Evolutionary conservation across 2,113 vertebrate species (phyloP).

Genomic region (Oncorhynchus gorbuscha): DNA sequence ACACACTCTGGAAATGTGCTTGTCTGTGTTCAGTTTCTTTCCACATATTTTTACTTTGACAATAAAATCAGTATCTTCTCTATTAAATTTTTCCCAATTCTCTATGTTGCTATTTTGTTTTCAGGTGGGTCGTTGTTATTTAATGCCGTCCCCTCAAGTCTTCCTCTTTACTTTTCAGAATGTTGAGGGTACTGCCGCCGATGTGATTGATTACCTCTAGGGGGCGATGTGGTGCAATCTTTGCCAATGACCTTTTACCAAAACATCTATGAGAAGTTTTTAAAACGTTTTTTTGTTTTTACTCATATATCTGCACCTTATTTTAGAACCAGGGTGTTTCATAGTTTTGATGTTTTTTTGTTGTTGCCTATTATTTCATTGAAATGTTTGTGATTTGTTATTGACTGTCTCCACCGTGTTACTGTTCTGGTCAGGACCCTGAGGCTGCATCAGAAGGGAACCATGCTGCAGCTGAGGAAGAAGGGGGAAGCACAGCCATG

Average conservation of each 20-base stretch:
- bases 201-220: conserved; percentile 32
- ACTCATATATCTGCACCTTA: too few relatives aligned
- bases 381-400: conserved; percentile 5
- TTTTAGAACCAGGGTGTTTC: too few relatives aligned
- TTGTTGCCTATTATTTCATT: too few relatives aligned
- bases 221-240: conserved; percentile 34
- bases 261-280: too few relatives aligned
- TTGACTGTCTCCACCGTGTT: neutral
- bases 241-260: neutral
- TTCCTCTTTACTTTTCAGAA: neutral
- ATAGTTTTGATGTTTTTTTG: too few relatives aligned
- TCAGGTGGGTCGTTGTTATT: neutral
- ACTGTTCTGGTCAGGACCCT: conserved; percentile 31
- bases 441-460: neutral
- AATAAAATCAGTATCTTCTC: neutral
- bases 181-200: neutral
- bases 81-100: neutral
- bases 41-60: neutral
- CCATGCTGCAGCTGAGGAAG: conserved; percentile 4
- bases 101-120: neutral
- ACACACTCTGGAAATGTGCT: neutral
- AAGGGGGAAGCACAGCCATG: neutral
- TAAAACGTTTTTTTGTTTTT: too few relatives aligned
- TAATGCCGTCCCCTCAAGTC: neutral
- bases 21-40: neutral